phyloP scores from a whole-genome alignment of 2,888 invertebrate species.

The Ichneumoninae sp. region DNA sequence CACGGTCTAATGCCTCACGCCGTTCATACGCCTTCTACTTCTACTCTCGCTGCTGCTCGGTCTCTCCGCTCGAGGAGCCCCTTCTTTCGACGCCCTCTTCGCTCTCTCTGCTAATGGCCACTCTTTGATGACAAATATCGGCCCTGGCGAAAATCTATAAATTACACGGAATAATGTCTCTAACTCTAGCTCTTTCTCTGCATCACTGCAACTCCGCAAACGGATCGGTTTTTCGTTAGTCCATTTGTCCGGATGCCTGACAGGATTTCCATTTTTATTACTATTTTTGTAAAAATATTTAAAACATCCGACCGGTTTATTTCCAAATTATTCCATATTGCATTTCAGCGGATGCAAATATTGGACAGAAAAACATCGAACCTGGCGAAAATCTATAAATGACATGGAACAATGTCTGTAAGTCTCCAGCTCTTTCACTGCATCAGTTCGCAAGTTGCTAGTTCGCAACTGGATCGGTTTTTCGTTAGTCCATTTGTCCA shows the following conservation, averaged over 20 bases:
- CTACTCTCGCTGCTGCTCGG: slow-evolving; percentile 34
- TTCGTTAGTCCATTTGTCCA: too few species aligned
- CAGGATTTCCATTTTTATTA: too few species aligned
- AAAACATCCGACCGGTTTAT: background rate
- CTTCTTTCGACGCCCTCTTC: slow-evolving; percentile 74
- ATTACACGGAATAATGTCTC: slow-evolving; percentile 79
- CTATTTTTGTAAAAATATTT: background rate
- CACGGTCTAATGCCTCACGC: slow-evolving; percentile 84
- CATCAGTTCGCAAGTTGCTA: too few species aligned
- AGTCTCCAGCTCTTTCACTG: too few species aligned
- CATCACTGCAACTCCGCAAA: background rate
- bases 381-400: slow-evolving; percentile 84
- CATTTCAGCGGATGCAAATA: too few species aligned
- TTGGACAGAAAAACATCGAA: slow-evolving; percentile 79
- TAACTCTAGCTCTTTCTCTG: slow-evolving; percentile 37
- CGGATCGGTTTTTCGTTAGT: background rate
- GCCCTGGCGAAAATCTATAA: slow-evolving; percentile 83
- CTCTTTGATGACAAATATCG: slow-evolving; percentile 85
- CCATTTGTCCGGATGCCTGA: background rate
- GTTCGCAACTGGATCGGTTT: too few species aligned
- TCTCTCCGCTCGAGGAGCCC: slow-evolving; percentile 63
- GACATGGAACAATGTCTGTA: slow-evolving; percentile 40
- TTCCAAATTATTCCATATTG: too few species aligned
- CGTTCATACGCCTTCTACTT: slow-evolving; percentile 76
- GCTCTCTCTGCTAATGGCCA: slow-evolving; percentile 83